Conservation (phyloP, 2,113 vertebrate species). For the Melanerpes formicivorus region DNA sequence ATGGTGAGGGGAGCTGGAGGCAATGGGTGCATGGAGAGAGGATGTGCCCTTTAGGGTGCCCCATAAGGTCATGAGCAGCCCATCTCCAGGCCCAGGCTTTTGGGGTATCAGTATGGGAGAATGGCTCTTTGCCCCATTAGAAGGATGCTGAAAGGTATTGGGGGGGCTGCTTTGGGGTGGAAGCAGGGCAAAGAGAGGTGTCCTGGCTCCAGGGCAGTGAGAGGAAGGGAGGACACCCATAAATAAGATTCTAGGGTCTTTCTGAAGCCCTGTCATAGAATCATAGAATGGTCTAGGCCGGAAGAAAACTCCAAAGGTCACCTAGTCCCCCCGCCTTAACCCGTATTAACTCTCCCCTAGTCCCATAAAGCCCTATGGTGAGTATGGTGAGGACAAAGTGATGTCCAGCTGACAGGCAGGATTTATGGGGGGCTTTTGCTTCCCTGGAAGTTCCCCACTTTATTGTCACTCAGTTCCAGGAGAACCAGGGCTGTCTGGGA, state of each 20-base stretch:
- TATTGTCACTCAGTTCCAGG: background rate
- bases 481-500: background rate
- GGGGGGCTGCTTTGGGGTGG: background rate
- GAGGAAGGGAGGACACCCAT: background rate
- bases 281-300: too few species aligned
- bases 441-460: background rate
- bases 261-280: background rate
- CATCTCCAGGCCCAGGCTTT: background rate
- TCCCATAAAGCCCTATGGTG: background rate
- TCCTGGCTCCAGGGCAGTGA: background rate
- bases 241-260: background rate
- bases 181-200: background rate
- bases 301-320: too few species aligned
- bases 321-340: too few species aligned
- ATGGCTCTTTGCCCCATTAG: background rate
- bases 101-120: background rate
- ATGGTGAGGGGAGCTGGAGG: background rate
- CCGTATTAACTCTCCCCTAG: background rate
- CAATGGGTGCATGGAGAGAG: background rate
- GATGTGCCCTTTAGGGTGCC: background rate
- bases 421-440: background rate
- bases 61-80: fast-evolving
- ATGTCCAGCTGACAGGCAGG: background rate
- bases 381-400: background rate
- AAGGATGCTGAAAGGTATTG: background rate